Base-by-base conservation (phyloP, 2,888 invertebrate genomes). In the Chrysolina haemoptera region DNA sequence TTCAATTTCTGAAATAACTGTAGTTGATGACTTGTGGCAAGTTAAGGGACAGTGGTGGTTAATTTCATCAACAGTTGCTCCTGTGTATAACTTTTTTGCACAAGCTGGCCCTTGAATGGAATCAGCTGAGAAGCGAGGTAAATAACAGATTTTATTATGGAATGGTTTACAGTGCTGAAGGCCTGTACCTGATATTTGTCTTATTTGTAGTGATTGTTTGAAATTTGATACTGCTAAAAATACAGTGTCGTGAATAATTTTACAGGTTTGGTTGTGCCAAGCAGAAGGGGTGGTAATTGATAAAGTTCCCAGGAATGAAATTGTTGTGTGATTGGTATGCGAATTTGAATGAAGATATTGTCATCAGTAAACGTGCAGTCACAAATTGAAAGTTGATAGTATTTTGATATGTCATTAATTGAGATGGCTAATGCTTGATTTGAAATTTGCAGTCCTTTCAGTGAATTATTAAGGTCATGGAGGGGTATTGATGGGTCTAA, bases 251-350 rank as follows among this genome's bases (percentile, higher is more conserved):
- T 79, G 79, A 63, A 63, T 55, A 8, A 79, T 74, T 18, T 62
- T 48, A 59, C 78, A 79, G 0, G 76, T 78, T 59, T 78, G 65
- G 65, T 76, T 78, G 8, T 76, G 20, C 79, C 79, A 78, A 27
- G 76, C 76, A 67, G 78, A 79, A n/a, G 78, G 79, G 14, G 70
- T 73, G 10, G 77, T 73, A 79, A 62, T 68, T 78, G 74, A 35
- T 48, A 73, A 11, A 78, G 43, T 66, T 75, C 65, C 79, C 79
- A 76, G 11, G 48, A 48, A 12, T 65, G 10, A 1, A 20, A 16
- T 11, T 16, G 35, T 62, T 71, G 68, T 1, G 27, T 68, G 16
- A 77, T 70, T n/a, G 78, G 78, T 2, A 78, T 65, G 35, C 70
- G 62, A 1, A 79, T 41, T 20, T 73, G 67, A 6, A 79, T 64